A percentile compares a stretch with the other conserved stretches of the same genome.
phyloP scores from a whole-genome alignment of 2,113 vertebrate genomes.

The Labeo catla region DNA sequence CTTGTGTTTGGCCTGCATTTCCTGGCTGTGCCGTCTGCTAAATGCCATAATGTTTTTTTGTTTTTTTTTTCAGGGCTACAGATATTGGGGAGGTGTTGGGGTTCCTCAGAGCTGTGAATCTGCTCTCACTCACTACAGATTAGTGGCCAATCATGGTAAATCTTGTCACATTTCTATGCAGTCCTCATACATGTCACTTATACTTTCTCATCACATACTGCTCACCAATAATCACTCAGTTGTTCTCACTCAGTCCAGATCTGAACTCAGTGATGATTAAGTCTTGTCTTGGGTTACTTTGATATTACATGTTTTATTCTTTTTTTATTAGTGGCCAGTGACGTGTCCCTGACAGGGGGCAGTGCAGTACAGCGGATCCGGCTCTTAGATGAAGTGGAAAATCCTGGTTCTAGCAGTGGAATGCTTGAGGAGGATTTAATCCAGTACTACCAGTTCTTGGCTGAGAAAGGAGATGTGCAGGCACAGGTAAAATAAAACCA shows the following conservation, averaged over 20 bases:
- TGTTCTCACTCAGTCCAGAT: neutral
- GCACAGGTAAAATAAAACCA: slow-evolving; percentile 83
- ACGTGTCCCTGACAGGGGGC: slow-evolving; percentile 94
- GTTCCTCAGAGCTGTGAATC: slow-evolving; percentile 98
- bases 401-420: slow-evolving; percentile 92
- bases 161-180: neutral
- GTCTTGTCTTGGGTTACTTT: too few species aligned
- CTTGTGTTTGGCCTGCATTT: neutral
- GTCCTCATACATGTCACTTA: neutral
- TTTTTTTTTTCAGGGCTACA: slow-evolving; percentile 84
- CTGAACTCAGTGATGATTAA: neutral
- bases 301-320: too few species aligned
- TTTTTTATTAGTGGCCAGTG: slow-evolving; percentile 86
- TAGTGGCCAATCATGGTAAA: slow-evolving; percentile 94
- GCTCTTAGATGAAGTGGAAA: slow-evolving; percentile 93
- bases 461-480: slow-evolving; percentile 98
- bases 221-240: neutral
- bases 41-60: neutral
- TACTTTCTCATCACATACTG: neutral
- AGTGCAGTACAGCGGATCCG: slow-evolving; percentile 94
- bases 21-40: neutral
- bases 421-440: slow-evolving; percentile 98
- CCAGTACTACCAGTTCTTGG: slow-evolving; percentile 98
- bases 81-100: slow-evolving; percentile 96
- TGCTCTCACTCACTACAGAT: slow-evolving; percentile 93